Conservation (phyloP, 2,797 vertebrate species). For the Rhincodon typus region DNA sequence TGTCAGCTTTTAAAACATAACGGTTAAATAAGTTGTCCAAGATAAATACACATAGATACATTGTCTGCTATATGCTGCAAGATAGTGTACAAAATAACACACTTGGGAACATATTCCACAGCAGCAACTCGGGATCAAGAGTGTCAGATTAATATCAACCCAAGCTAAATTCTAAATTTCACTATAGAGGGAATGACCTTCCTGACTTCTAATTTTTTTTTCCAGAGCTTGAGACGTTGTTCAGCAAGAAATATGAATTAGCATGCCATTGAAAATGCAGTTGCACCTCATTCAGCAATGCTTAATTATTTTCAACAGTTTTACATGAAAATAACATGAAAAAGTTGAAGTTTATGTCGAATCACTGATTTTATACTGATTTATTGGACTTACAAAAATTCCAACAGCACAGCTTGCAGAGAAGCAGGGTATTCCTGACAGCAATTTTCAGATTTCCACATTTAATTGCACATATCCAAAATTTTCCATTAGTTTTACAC, state of each 20-base stretch:
- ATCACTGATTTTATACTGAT: neutral
- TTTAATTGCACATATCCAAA: neutral
- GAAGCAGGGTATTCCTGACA: neutral
- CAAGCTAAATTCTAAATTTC: neutral
- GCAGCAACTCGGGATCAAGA: neutral
- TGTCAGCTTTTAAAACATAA: neutral
- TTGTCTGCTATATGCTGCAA: neutral
- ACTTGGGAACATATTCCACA: constrained; percentile 20
- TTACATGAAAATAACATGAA: neutral
- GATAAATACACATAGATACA: neutral
- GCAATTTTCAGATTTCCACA: neutral
- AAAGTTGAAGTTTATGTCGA: neutral
- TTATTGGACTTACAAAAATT: neutral
- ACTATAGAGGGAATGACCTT: neutral
- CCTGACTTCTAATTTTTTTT: neutral
- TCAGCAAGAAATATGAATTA: neutral
- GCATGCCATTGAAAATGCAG: neutral
- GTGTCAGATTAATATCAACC: neutral
- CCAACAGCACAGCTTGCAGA: neutral
- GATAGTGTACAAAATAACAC: neutral
- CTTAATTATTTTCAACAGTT: neutral
- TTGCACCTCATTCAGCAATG: neutral
- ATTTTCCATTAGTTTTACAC: neutral
- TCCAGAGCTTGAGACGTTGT: neutral
- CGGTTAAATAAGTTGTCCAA: constrained; percentile 9